Evolutionary conservation across 2,888 invertebrate genomes (phyloP).

Genomic region (Oxystoma pomonae): DNA sequence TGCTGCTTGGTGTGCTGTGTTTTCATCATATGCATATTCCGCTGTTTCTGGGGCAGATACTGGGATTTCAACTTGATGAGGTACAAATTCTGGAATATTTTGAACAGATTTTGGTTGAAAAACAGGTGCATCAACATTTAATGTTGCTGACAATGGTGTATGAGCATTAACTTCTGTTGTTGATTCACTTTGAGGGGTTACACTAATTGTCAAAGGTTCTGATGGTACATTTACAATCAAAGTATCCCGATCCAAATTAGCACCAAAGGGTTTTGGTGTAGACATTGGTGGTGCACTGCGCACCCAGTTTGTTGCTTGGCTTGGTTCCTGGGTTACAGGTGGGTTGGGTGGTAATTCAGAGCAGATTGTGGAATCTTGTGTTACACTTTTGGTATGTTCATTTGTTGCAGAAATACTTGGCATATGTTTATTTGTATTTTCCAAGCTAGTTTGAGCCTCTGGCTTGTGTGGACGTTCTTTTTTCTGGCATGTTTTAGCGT

Average conservation of each 20-base stretch:
- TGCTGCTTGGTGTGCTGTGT: neutral
- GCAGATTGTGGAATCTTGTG: neutral
- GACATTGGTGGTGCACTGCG: neutral
- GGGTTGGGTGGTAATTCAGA: no score
- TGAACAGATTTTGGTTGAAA: neutral
- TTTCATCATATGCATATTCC: neutral
- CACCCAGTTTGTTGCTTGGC: no score
- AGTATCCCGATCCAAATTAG: neutral
- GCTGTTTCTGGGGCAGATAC: neutral
- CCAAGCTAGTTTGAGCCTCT: neutral
- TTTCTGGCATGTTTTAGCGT: neutral
- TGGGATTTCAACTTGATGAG: neutral
- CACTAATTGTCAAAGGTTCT: neutral
- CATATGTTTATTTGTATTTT: no score
- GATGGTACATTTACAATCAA: neutral
- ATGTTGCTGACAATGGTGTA: neutral
- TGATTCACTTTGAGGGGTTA: neutral
- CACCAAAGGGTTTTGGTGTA: neutral
- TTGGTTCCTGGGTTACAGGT: no score
- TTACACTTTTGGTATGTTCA: neutral
- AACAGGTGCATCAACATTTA: neutral
- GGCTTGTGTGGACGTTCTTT: neutral
- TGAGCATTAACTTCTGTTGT: neutral
- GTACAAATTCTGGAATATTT: neutral
- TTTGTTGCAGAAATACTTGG: neutral